Percentiles rank a stretch among this genome's conserved stretches.
phyloP scores from a whole-genome alignment of 2,797 vertebrate genomes.

The Spinibarbus caldwelli region DNA sequence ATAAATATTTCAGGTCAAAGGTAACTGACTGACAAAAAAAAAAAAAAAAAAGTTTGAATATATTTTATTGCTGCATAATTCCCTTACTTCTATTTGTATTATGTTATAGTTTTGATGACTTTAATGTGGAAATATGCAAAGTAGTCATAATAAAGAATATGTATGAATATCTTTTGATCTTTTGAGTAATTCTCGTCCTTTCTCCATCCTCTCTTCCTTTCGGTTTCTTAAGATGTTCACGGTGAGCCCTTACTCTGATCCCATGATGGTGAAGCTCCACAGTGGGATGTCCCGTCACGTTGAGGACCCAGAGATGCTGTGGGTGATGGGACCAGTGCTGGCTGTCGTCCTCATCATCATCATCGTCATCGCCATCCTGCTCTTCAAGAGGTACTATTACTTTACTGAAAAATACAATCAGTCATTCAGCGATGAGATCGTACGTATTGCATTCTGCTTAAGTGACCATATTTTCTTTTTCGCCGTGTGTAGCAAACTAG shows the following conservation, averaged over 20 bases:
- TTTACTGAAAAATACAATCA: neutral
- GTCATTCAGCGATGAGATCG: neutral
- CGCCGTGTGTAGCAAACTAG: neutral
- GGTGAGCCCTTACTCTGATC: constrained; percentile 91
- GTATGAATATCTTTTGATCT: neutral
- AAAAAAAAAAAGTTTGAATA: neutral
- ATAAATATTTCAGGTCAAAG: neutral
- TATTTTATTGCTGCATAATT: neutral
- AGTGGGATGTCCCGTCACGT: constrained; percentile 79
- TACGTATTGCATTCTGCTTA: constrained; percentile 5
- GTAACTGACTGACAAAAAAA: neutral
- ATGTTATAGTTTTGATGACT: neutral
- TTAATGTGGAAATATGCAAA: neutral
- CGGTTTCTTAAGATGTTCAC: constrained; percentile 84
- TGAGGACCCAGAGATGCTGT: constrained; percentile 96
- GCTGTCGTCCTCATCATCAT: constrained; percentile 95
- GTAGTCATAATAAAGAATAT: neutral
- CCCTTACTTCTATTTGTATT: neutral
- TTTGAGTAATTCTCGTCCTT: neutral
- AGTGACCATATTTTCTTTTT: constrained; percentile 15
- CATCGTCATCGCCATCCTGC: constrained; percentile 94
- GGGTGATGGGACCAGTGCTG: constrained; percentile 97
- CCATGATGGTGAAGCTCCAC: constrained; percentile 84
- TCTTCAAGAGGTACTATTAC: constrained; percentile 87
- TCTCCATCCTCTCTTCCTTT: constrained; percentile 11